These are phyloP conservation scores for Lithodes maja DNA, from an alignment of 2,888 invertebrate genomes.

Conservation along the genomic window DNA sequence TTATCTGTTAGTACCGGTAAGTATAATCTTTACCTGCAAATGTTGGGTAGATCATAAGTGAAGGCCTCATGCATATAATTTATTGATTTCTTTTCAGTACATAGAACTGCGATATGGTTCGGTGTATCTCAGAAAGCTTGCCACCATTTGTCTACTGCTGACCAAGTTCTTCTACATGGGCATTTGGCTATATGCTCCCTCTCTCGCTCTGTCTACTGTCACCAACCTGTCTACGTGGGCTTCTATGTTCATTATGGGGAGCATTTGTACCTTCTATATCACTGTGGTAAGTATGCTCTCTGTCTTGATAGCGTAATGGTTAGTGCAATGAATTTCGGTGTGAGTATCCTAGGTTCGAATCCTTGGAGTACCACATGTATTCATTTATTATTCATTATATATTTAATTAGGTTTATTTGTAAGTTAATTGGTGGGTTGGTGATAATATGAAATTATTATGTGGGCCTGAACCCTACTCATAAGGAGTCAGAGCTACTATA, in stretches of 20 bases:
- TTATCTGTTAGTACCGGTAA: too few species aligned
- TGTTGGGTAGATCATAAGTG: too few species aligned
- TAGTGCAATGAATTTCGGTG: too few species aligned
- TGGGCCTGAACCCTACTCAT: neutral
- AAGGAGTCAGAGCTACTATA: neutral
- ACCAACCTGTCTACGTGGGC: constrained; percentile 67
- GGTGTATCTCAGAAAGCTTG: constrained; percentile 72
- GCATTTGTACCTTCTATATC: constrained; percentile 71
- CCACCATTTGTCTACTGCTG: constrained; percentile 71
- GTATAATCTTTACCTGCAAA: too few species aligned
- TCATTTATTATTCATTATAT: too few species aligned
- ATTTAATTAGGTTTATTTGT: too few species aligned
- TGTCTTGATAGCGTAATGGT: too few species aligned
- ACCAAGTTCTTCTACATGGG: constrained; percentile 72
- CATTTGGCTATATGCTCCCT: constrained; percentile 72
- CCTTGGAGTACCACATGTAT: too few species aligned
- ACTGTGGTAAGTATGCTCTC: constrained; percentile 60
- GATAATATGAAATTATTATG: too few species aligned
- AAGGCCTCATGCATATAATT: too few species aligned
- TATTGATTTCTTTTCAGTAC: constrained; percentile 71
- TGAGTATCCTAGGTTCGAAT: too few species aligned
- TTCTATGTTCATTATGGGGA: constrained; percentile 69
- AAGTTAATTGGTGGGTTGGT: too few species aligned
- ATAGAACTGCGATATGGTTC: constrained; percentile 73
- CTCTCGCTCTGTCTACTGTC: constrained; percentile 71